Percentiles rank a stretch among this genome's conserved stretches.
Evolutionary conservation across 1,140 invertebrate genomes (phyloP).

Genomic region (Brachystomella parvula): DNA sequence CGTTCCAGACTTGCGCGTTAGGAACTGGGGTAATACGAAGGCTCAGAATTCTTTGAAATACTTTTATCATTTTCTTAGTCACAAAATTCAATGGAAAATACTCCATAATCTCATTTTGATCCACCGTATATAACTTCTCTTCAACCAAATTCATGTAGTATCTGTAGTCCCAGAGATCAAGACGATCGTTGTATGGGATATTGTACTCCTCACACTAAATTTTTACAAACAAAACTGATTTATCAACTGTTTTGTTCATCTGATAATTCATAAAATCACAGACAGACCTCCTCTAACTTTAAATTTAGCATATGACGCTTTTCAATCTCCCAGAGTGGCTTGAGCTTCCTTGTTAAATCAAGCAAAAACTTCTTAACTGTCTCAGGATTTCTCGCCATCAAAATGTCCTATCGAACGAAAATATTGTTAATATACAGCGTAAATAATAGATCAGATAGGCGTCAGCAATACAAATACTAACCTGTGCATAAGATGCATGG

Average conservation of each 20-base stretch:
- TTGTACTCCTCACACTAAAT: slow-evolving; percentile 47
- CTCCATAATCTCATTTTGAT: slow-evolving; percentile 48
- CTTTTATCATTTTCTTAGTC: slow-evolving; percentile 47
- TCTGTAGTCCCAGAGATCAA: slow-evolving; percentile 49
- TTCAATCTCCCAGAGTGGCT: slow-evolving; percentile 47
- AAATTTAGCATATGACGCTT: slow-evolving; percentile 45
- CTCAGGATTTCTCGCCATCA: slow-evolving; percentile 51
- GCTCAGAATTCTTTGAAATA: slow-evolving; percentile 49
- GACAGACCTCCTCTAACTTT: slow-evolving; percentile 47
- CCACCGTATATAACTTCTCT: slow-evolving; percentile 48
- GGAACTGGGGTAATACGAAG: slow-evolving; percentile 46
- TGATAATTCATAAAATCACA: background rate
- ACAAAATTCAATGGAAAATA: slow-evolving; percentile 51
- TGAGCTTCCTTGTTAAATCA: slow-evolving; percentile 46
- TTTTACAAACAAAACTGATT: slow-evolving; percentile 20
- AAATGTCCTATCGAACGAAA: slow-evolving; percentile 43
- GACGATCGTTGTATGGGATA: slow-evolving; percentile 44
- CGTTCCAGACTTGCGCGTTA: slow-evolving; percentile 47
- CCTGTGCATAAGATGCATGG: slow-evolving; percentile 46
- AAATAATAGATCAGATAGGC: background rate
- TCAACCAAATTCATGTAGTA: slow-evolving; percentile 50
- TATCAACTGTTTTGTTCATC: too few species aligned
- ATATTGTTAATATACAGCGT: slow-evolving; percentile 3
- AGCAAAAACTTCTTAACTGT: slow-evolving; percentile 46
- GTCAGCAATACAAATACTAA: slow-evolving; percentile 5